Conservation (phyloP, 2,113 vertebrate genomes). For the Myiopsitta monachus region DNA sequence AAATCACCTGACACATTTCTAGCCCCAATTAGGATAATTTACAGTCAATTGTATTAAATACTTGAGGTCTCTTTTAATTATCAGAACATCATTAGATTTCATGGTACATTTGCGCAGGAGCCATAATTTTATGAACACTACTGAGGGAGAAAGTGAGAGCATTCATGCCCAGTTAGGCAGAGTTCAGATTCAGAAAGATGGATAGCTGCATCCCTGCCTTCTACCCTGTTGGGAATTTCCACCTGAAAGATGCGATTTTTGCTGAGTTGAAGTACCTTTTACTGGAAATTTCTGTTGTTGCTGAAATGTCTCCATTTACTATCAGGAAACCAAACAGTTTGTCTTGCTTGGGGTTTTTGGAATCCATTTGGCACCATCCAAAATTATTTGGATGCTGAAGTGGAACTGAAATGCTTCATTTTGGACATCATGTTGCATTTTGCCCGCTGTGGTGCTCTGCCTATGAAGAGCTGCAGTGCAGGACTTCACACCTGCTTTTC, state of each 20-base stretch:
- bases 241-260: background rate
- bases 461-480: background rate
- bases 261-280: background rate
- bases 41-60: conserved; percentile 36
- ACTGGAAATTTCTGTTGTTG: background rate
- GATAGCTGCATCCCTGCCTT: background rate
- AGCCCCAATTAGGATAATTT: conserved; percentile 50
- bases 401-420: background rate
- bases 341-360: rapidly evolving
- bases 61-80: conserved; percentile 62
- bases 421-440: background rate
- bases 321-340: background rate
- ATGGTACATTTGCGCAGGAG: conserved; percentile 53
- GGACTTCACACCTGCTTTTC: background rate
- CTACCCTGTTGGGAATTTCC: background rate
- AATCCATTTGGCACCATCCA: background rate
- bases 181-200: conserved; percentile 15
- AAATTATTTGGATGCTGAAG: background rate
- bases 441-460: background rate
- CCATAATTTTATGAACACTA: conserved; percentile 19
- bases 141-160: background rate
- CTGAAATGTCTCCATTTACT: background rate
- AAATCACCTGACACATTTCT: conserved; percentile 30
- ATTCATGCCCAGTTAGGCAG: conserved; percentile 48
- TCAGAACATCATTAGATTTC: conserved; percentile 60